phyloP scores from a whole-genome alignment of 2,797 vertebrate species.

The Sitta carolinensis region DNA sequence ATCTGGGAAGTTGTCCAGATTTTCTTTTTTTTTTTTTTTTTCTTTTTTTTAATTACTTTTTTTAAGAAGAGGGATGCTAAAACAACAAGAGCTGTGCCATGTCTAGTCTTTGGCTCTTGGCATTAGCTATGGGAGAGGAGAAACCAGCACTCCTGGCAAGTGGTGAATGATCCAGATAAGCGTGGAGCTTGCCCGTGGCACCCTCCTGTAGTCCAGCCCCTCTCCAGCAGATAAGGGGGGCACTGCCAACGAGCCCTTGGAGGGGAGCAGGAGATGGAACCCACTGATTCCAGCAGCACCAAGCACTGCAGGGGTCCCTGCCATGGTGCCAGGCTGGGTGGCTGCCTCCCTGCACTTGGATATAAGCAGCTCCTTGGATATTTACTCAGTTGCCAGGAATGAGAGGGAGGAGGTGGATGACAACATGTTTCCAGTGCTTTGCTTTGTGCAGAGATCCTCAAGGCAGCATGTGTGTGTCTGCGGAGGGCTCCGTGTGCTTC shows the following conservation, averaged over 20 bases:
- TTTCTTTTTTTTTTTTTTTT: neutral
- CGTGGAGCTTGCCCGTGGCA: rapidly evolving
- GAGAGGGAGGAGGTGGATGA: slow-evolving; percentile 37
- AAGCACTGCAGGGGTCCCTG: rapidly evolving
- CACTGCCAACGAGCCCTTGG: rapidly evolving
- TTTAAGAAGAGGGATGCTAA: slow-evolving; percentile 25
- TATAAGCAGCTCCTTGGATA: neutral
- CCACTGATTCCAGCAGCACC: rapidly evolving
- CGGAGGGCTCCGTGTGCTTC: neutral
- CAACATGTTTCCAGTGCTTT: slow-evolving; percentile 48
- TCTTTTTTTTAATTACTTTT: neutral
- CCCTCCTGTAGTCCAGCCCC: neutral
- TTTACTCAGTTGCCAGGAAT: slow-evolving; percentile 20
- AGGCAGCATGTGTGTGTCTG: slow-evolving; percentile 49
- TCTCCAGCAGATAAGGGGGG: neutral
- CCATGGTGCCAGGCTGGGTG: neutral
- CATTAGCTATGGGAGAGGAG: neutral
- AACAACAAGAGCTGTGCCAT: slow-evolving; percentile 47
- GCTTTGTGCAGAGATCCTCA: slow-evolving; percentile 19
- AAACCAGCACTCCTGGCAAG: slow-evolving; percentile 18
- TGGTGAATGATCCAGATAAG: neutral
- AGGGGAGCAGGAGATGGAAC: neutral
- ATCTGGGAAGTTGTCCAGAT: slow-evolving; percentile 59
- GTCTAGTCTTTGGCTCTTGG: slow-evolving; percentile 9
- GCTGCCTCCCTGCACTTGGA: neutral